phyloP scores from a whole-genome alignment of 2,113 vertebrate species.

The Coreoperca whiteheadi region DNA sequence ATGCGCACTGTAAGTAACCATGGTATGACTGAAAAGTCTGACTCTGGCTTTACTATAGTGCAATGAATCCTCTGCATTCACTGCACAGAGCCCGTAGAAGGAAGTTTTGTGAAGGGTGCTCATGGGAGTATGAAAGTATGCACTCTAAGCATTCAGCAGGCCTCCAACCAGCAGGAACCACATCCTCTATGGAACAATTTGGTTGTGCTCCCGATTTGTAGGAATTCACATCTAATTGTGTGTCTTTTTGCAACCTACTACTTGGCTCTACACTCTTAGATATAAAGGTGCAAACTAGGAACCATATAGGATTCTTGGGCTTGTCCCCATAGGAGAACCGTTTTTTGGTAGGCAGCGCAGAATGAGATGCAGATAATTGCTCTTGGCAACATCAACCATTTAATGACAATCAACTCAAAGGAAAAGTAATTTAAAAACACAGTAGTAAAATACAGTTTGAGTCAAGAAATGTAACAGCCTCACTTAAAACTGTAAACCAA shows the following conservation, averaged over 20 bases:
- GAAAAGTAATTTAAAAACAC: too few species aligned
- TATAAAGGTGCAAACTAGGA: too few species aligned
- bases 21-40: conserved; percentile 58
- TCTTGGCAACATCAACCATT: too few species aligned
- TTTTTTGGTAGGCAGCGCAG: too few species aligned
- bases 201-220: conserved; percentile 53
- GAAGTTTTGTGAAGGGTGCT: conserved; percentile 69
- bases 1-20: conserved; percentile 27
- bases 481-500: too few species aligned
- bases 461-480: too few species aligned
- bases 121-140: conserved; percentile 80
- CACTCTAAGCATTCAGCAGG: conserved; percentile 59
- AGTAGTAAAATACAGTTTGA: too few species aligned
- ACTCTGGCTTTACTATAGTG: conserved; percentile 55
- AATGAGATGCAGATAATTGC: too few species aligned
- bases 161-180: conserved; percentile 70
- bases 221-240: conserved; percentile 62
- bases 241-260: conserved; percentile 18
- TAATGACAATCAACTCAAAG: too few species aligned
- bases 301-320: too few species aligned
- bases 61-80: conserved; percentile 58
- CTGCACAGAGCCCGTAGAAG: conserved; percentile 67
- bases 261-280: too few species aligned
- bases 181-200: conserved; percentile 55
- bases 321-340: too few species aligned